Conservation (phyloP, 2,888 invertebrate species). For the Coenonympha glycerion region DNA sequence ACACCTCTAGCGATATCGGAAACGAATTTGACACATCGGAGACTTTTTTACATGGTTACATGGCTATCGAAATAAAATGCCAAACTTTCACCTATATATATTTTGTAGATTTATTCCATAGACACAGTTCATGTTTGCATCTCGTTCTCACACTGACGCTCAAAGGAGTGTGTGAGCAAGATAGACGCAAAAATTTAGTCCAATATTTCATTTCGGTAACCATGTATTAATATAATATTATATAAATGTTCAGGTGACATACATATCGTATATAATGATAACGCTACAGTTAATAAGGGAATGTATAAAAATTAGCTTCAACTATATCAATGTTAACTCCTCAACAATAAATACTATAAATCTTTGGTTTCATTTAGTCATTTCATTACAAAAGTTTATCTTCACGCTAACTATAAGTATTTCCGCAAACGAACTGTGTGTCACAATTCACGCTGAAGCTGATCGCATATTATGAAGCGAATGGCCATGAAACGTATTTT, state of each 20-base stretch:
- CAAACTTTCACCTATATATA: no score
- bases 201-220: neutral
- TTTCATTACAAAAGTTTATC: slow-evolving; percentile 52
- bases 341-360: slow-evolving; percentile 72
- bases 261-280: slow-evolving; percentile 11
- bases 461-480: no score
- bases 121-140: no score
- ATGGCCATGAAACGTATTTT: no score
- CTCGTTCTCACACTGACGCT: no score
- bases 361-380: slow-evolving; percentile 73
- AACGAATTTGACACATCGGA: slow-evolving; percentile 45
- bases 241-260: slow-evolving; percentile 15
- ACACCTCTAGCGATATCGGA: slow-evolving; percentile 20
- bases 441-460: neutral
- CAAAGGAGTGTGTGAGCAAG: no score
- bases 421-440: neutral
- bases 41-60: slow-evolving; percentile 24
- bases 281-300: slow-evolving; percentile 44
- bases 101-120: no score
- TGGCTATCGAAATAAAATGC: neutral
- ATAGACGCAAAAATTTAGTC: neutral
- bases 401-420: slow-evolving; percentile 33
- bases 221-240: neutral
- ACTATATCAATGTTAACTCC: slow-evolving; percentile 61
- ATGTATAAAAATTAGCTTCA: slow-evolving; percentile 68